Evolutionary conservation across 2,113 vertebrate species (phyloP).

Genomic region (Mastomys coucha): DNA sequence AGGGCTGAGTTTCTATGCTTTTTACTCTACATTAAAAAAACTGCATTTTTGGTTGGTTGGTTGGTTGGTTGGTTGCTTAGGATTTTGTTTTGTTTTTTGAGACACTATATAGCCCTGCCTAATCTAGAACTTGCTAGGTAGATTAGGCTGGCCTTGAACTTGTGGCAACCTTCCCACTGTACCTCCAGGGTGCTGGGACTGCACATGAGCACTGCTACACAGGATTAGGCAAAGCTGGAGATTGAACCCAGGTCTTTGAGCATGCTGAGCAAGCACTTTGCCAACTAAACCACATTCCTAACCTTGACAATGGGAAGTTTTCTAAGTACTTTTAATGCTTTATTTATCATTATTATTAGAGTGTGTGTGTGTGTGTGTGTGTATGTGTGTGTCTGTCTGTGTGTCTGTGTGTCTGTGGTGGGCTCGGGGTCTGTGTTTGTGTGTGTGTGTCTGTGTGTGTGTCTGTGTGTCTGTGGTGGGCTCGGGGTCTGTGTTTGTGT

Average conservation of each 20-base stretch:
- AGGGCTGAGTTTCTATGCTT: neutral
- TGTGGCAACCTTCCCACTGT: neutral
- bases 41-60: neutral
- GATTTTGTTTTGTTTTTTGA: neutral
- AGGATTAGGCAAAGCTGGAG: neutral
- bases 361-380: neutral
- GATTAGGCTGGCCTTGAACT: neutral
- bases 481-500: too few relatives aligned
- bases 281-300: neutral
- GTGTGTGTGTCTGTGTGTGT: too few relatives aligned
- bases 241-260: neutral
- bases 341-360: neutral
- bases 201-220: neutral
- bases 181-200: neutral
- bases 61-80: neutral
- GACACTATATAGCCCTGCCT: neutral
- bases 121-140: neutral
- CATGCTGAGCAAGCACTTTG: neutral
- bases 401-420: neutral
- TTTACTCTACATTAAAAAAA: neutral
- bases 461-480: too few relatives aligned
- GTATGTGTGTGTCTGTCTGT: too few relatives aligned
- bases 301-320: neutral
- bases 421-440: too few relatives aligned
- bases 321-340: neutral